Conservation (phyloP, 2,113 vertebrate genomes). For the Calidris pygmaea region DNA sequence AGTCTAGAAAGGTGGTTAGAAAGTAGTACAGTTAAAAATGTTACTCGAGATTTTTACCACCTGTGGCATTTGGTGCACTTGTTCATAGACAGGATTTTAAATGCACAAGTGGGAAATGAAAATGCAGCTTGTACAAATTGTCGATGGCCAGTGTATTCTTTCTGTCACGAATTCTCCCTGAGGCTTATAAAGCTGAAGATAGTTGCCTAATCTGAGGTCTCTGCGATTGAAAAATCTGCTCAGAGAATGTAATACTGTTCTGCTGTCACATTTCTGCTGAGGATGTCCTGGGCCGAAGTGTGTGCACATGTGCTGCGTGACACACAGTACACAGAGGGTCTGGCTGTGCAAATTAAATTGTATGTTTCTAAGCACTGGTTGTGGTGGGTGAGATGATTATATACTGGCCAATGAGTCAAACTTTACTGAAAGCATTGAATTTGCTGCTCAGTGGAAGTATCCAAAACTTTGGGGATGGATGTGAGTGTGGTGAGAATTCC, state of each 20-base stretch:
- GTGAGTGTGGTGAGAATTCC: neutral
- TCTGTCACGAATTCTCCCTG: neutral
- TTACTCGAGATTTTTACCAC: neutral
- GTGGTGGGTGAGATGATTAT: neutral
- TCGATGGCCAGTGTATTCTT: neutral
- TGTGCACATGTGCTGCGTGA: neutral
- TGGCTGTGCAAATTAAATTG: neutral
- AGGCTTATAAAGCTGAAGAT: neutral
- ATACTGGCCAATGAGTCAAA: neutral
- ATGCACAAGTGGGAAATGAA: neutral
- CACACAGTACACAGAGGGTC: neutral
- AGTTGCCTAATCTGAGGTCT: neutral
- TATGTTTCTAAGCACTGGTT: accelerated
- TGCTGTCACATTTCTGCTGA: neutral
- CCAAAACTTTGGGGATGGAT: neutral
- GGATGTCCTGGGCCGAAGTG: neutral
- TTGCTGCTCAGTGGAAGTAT: neutral
- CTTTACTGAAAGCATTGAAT: neutral
- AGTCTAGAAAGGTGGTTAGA: neutral
- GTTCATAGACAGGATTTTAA: neutral
- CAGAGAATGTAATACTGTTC: neutral
- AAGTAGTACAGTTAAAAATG: neutral
- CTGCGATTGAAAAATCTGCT: neutral
- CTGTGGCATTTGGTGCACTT: neutral
- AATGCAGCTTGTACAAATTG: neutral